Evolutionary conservation across 1,140 invertebrate genomes (phyloP), one percentile per base, ranked within the genome.

Genomic region (Bombus sylvicola): DNA sequence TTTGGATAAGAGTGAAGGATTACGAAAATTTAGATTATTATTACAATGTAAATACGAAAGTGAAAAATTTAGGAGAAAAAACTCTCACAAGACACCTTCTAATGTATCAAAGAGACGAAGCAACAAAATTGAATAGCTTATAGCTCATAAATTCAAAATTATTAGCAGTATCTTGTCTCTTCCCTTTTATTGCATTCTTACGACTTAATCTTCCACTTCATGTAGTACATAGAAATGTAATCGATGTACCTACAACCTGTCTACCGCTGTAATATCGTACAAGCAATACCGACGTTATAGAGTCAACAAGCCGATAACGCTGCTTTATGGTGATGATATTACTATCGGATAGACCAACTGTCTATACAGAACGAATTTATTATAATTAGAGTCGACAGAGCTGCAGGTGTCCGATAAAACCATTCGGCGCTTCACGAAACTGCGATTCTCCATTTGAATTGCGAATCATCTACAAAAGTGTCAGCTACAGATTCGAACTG

Each of bases 251-350:
- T 72, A 81, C 37, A 73, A 72, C n/a, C 79, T 47, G 31, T 62
- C 13, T 25, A 53, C 47, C 47, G 39, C n/a, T 13, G 31, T 37
- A 87, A 87, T 62, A 18, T 41, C 13, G 28, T 31, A 53, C 31
- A 57, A 43, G 22, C 73, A 31, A 37, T 47, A 83, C 57, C 66
- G 31, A 47, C 34, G 15, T 22, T 43, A 53, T 53, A 64, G 13
- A 84, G 80, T 85, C 76, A 72, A 88, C 84, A 88, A 88, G 72
- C 72, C 76, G 64, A 88, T 88, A 85, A 88, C 84, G 64, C 34
- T 39, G 80, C 72, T 88, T 88, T 85, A 88, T 62, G 77, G 80
- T 34, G 57, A 80, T 57, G 86, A 73, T 41, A 37, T 25, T 53
- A 34, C 28, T 88, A 31, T 34, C 31, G 37, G 53, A 68, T 68